A percentile compares a stretch with the other conserved stretches of the same genome.
phyloP scores from a whole-genome alignment of 2,888 invertebrate species.

The Dyspetes luteomarginatus region DNA sequence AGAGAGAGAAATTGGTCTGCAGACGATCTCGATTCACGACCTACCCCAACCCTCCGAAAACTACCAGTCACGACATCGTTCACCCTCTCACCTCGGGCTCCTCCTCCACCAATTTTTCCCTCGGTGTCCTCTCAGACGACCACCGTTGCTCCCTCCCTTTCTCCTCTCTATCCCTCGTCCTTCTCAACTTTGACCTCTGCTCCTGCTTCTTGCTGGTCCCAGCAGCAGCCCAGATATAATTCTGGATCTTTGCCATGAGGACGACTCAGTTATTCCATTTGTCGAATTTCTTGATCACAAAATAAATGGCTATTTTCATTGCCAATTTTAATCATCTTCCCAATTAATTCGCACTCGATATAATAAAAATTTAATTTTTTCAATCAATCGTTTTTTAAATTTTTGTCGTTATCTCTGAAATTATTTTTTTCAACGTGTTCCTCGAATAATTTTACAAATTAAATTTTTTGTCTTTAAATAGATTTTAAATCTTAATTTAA shows the following conservation, averaged over 20 bases:
- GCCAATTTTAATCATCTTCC: too few species aligned
- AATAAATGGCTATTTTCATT: too few species aligned
- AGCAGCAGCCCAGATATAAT: background rate
- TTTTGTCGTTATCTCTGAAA: too few species aligned
- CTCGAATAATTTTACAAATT: too few species aligned
- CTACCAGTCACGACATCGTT: conserved; percentile 83
- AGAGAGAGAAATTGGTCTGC: background rate
- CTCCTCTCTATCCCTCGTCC: conserved; percentile 30
- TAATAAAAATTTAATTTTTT: background rate
- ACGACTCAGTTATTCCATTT: background rate
- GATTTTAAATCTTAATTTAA: too few species aligned
- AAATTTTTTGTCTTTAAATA: too few species aligned
- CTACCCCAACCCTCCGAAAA: conserved; percentile 82
- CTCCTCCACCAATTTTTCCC: conserved; percentile 26
- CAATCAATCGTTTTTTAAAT: background rate
- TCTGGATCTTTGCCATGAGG: background rate
- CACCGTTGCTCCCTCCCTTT: conserved; percentile 17
- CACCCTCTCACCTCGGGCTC: conserved; percentile 66
- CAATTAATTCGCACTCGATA: too few species aligned
- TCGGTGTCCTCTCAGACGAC: too few species aligned
- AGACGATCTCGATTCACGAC: conserved; percentile 71
- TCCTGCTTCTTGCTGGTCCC: background rate
- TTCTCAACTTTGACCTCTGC: conserved; percentile 42
- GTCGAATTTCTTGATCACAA: background rate
- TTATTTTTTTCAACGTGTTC: background rate